phyloP scores from a whole-genome alignment of 2,888 invertebrate genomes.

The Drosophila rubida region DNA sequence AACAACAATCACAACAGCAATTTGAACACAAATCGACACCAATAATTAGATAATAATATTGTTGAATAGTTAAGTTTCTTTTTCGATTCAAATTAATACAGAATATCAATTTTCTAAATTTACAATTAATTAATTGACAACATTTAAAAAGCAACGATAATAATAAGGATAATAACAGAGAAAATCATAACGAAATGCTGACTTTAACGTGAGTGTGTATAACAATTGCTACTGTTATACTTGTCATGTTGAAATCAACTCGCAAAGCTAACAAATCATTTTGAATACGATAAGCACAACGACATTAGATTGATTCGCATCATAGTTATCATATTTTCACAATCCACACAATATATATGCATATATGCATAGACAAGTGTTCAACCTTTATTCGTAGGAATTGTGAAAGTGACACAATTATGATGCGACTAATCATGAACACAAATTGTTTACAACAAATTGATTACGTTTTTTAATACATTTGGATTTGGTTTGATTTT shows the following conservation, averaged over 20 bases:
- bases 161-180: slow-evolving; percentile 7
- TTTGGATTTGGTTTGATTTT: slow-evolving; percentile 17
- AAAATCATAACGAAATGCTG: slow-evolving; percentile 15
- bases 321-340: slow-evolving; percentile 23
- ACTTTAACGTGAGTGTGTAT: slow-evolving; percentile 9
- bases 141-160: slow-evolving; percentile 38
- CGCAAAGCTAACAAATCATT: slow-evolving; percentile 49
- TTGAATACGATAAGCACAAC: slow-evolving; percentile 79
- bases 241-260: slow-evolving; percentile 31
- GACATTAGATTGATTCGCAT: slow-evolving; percentile 53
- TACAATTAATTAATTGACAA: slow-evolving; percentile 36
- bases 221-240: slow-evolving; percentile 33
- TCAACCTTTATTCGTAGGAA: slow-evolving; percentile 7
- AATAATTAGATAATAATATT: slow-evolving; percentile 31
- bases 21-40: slow-evolving; percentile 55
- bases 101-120: slow-evolving; percentile 31
- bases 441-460: slow-evolving; percentile 54
- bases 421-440: slow-evolving; percentile 35
- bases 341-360: slow-evolving; percentile 2
- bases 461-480: slow-evolving; percentile 29
- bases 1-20: slow-evolving; percentile 69
- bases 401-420: slow-evolving; percentile 28
- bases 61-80: slow-evolving; percentile 19
- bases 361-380: neutral
- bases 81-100: slow-evolving; percentile 18